Evolutionary conservation across 2,797 vertebrate genomes (phyloP), one percentile per base, ranked within the genome.

Genomic region (Ceryle rudis): DNA sequence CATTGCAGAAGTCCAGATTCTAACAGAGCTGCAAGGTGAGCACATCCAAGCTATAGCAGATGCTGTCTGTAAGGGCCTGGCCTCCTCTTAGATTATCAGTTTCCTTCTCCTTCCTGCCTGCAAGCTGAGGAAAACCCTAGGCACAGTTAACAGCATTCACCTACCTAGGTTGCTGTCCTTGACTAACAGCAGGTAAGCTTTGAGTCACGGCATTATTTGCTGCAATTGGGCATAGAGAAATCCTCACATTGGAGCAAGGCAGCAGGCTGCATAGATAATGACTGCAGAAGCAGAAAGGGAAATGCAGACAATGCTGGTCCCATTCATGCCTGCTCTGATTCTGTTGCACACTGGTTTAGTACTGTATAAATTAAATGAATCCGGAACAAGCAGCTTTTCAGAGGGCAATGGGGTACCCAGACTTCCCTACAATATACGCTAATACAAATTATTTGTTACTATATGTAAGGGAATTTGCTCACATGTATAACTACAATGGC

Each of bases 71-170:
- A 15, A 69, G 20, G 37, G 17, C 42, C 10, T n/a, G n/a, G 14
- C 7, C 37, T 79, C 5, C 39, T 41, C 51, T 21, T 33, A 33
- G 19, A 28, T 74, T 31, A 10, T 21, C 64, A 9, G 20, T 10
- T 84, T 72, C 19, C 14, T 64, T 64, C 35, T 29, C 16, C 15
- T 39, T 35, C 26, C 44, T 64, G 7, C 14, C 47, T 22, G 12
- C 51, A 26, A 46, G 55, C 15, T 20, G 15, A 47, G 33, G 54
- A 66, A 92, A 65, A 75, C 10, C 5, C 14, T 14, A 14, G 10
- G 15, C 52, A 35, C 2, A 0, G 12, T 14, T 70, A 10, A 33
- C 4, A 35, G 14, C 6, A 0, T 55, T n/a, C 67, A 42, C 31
- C 21, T 26, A n/a, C 41, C 22, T n/a, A 9, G 22, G 37, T 42